Percentiles rank a stretch among this genome's conserved stretches.
phyloP scores from a whole-genome alignment of 2,888 invertebrate genomes.

The Eugnorisma glareosa region DNA sequence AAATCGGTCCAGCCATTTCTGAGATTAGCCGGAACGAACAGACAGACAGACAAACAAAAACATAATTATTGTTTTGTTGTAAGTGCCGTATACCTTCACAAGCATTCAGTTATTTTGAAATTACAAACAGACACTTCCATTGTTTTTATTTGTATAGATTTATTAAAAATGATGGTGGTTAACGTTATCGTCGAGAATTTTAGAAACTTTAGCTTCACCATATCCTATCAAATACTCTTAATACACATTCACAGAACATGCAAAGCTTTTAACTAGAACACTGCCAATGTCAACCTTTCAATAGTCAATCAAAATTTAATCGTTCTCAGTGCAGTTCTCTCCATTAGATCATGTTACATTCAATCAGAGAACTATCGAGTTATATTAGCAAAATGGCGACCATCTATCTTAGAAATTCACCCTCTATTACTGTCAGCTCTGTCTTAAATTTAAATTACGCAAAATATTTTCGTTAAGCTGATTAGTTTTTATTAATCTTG shows the following conservation, averaged over 20 bases:
- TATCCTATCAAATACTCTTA: too few relatives aligned
- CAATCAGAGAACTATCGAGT: constrained; percentile 22
- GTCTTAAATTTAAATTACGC: constrained; percentile 25
- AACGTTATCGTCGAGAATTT: too few relatives aligned
- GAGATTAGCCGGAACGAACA: too few relatives aligned
- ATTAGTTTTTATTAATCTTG: neutral
- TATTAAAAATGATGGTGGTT: too few relatives aligned
- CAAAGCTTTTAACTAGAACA: neutral
- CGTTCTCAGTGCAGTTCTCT: constrained; percentile 1
- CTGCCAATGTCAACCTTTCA: constrained; percentile 8
- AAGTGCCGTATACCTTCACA: too few relatives aligned
- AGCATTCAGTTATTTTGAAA: too few relatives aligned
- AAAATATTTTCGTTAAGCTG: neutral
- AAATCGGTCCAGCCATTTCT: too few relatives aligned
- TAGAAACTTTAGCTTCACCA: too few relatives aligned
- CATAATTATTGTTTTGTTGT: too few relatives aligned
- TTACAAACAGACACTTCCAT: too few relatives aligned
- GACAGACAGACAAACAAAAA: too few relatives aligned
- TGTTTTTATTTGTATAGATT: too few relatives aligned
- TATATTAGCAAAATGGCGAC: constrained; percentile 9
- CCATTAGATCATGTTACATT: constrained; percentile 40
- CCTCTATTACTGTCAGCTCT: constrained; percentile 31
- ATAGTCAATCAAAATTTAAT: constrained; percentile 36
- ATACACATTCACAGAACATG: neutral
- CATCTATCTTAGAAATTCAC: constrained; percentile 59